A percentile compares a stretch with the other conserved stretches of the same genome.
Conservation (phyloP, 1,140 invertebrate genomes). For the Eueides isabella region DNA sequence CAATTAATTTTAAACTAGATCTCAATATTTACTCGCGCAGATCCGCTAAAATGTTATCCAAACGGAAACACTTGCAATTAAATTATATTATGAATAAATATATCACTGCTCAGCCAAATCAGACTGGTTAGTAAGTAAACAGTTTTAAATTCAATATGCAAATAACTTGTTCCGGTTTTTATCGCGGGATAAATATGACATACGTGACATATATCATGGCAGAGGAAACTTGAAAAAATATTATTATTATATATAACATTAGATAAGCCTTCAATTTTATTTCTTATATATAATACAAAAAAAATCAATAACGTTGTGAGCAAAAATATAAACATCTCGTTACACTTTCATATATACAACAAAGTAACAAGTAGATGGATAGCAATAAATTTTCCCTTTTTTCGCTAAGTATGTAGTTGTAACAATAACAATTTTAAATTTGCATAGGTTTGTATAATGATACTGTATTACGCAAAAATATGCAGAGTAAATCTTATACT, state of each 20-base stretch:
- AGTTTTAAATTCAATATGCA: not conserved
- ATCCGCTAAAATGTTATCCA: constrained; percentile 28
- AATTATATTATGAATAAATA: constrained; percentile 16
- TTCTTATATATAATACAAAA: too few relatives aligned
- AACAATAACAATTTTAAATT: not conserved
- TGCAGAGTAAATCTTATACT: not conserved
- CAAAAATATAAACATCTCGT: not conserved
- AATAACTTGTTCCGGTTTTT: not conserved
- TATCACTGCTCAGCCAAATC: not conserved
- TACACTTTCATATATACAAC: not conserved
- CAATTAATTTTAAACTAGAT: constrained; percentile 50
- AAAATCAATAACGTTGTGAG: not conserved
- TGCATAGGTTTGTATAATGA: not conserved
- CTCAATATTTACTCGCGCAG: constrained; percentile 49
- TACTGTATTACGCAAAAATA: not conserved
- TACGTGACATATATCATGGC: too few relatives aligned
- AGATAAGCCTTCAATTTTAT: too few relatives aligned
- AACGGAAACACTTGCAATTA: constrained; percentile 31
- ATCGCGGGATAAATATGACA: too few relatives aligned
- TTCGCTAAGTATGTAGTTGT: constrained; percentile 16
- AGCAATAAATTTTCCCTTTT: constrained; percentile 47
- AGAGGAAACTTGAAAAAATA: too few relatives aligned
- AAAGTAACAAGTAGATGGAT: constrained; percentile 14
- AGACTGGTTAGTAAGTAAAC: not conserved
- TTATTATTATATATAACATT: too few relatives aligned